Conservation (phyloP, 2,113 vertebrate species). For the Bufo bufo region DNA sequence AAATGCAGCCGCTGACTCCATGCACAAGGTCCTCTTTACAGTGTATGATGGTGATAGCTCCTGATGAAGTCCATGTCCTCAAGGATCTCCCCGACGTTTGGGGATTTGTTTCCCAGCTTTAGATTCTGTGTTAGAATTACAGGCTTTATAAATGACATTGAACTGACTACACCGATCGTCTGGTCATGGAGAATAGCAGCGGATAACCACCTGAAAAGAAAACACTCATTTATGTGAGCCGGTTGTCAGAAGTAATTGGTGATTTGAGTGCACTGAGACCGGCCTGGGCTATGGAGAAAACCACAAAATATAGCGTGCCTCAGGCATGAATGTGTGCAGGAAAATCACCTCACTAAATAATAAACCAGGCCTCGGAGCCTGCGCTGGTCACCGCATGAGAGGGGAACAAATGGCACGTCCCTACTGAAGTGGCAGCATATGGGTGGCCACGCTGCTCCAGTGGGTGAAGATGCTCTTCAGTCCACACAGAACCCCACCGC, state of each 20-base stretch:
- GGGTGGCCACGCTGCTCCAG: not conserved
- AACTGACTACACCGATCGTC: not conserved
- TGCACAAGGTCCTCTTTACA: no score
- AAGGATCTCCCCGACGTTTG: not conserved
- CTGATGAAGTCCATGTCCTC: not conserved
- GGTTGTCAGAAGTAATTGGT: constrained; percentile 8
- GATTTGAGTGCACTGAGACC: not conserved
- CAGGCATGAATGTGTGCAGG: not conserved
- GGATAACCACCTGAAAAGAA: constrained; percentile 7
- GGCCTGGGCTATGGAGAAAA: not conserved
- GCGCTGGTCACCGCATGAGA: not conserved
- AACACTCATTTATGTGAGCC: constrained; percentile 26
- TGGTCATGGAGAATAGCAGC: constrained; percentile 8
- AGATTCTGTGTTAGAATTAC: not conserved
- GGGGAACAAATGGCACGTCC: not conserved
- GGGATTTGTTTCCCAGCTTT: not conserved
- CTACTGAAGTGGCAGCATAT: no score
- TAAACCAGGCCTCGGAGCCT: not conserved
- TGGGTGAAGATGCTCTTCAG: no score
- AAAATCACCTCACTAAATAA: not conserved
- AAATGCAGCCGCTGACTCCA: no score
- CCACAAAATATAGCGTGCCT: constrained; percentile 43
- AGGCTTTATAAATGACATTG: not conserved
- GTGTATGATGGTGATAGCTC: not conserved
- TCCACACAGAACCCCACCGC: no score